Percentiles rank a stretch among this genome's conserved stretches.
Evolutionary conservation across 2,113 vertebrate genomes (phyloP).

Genomic region (Ophiodon elongatus): DNA sequence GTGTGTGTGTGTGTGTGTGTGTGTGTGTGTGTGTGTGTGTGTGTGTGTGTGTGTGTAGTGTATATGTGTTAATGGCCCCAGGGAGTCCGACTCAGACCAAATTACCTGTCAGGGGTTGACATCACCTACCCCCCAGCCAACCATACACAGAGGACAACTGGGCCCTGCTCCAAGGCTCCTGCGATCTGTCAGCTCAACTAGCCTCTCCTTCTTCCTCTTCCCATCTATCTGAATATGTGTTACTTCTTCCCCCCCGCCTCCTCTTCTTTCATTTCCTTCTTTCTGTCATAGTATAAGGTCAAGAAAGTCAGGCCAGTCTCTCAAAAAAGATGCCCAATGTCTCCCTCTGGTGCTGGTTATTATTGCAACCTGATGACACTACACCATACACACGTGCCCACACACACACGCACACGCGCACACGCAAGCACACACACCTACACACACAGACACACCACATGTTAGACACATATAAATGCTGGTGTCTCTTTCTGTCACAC

Average conservation of each 20-base stretch:
- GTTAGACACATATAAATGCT: conserved; percentile 38
- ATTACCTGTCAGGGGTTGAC: conserved; percentile 83
- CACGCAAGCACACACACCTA: neutral
- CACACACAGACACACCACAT: neutral
- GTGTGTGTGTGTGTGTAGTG: conserved; percentile 24
- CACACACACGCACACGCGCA: neutral
- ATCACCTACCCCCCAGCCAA: conserved; percentile 80
- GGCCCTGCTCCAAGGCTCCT: conserved; percentile 68
- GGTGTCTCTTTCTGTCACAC: conserved; percentile 41
- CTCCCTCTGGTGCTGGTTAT: conserved; percentile 80
- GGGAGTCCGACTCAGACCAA: conserved; percentile 74
- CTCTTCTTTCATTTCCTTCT: conserved; percentile 17
- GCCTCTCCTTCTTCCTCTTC: conserved; percentile 45
- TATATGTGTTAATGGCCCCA: conserved; percentile 63
- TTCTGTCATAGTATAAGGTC: conserved; percentile 20
- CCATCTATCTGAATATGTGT: conserved; percentile 22
- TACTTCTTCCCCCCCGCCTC: conserved; percentile 4
- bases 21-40: conserved; percentile 27
- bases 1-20: conserved; percentile 8
- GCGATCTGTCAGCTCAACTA: conserved; percentile 72
- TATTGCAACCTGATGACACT: conserved; percentile 60
- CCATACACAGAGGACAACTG: conserved; percentile 75
- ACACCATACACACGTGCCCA: conserved; percentile 2
- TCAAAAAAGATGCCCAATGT: conserved; percentile 62
- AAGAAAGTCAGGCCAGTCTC: conserved; percentile 33